Base-by-base conservation (phyloP, 2,888 invertebrate species). In the Apamea anceps region DNA sequence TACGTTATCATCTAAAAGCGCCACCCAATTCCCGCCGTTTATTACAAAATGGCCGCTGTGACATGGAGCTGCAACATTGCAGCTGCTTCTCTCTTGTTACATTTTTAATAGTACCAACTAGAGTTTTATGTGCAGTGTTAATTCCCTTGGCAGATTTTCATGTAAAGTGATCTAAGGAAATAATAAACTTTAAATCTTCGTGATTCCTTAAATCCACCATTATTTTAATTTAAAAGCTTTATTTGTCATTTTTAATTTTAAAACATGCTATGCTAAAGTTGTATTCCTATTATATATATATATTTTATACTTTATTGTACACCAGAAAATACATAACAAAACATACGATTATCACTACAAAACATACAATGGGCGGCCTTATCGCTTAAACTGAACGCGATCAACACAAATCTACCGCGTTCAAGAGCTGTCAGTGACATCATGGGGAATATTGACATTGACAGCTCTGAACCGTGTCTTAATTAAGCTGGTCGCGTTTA, bases 1-100 rank as follows among this genome's bases (percentile, higher is more conserved):
- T 25, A 79, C 66, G 48, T 37, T 32, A 45, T 71, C 32, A 51
- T 54, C 25, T 76, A 63, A 60, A 68, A 68, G 42, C 54, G 63
- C 37, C 63, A 68, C 42, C 57, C 48, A 54, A 63, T 83, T 73
- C 65, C 77, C 71, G 68, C 62, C 73, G 65, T 83, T 63, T 77
- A 74, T 74, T 82, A 68, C 77, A 77, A 82, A 72, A 77, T 72
- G 85, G 80, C 72, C 62, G 62, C 65, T 21, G 8, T 76, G 80
- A 75, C 80, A 84, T 63, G 8, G 8, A 62, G 51, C 45, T 75
- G 67, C 25, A 65, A 75, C 67, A 68, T 63, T 68, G 80, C 71
- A 84, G 67, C 71, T 84, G 85, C 3, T 73, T 32, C 77, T 54
- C 54, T 63, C n/a, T 76, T 54, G 66, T 63, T 72, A 79, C 32